phyloP scores from a whole-genome alignment of 1,140 invertebrate species.

The Drosophila bifasciata region DNA sequence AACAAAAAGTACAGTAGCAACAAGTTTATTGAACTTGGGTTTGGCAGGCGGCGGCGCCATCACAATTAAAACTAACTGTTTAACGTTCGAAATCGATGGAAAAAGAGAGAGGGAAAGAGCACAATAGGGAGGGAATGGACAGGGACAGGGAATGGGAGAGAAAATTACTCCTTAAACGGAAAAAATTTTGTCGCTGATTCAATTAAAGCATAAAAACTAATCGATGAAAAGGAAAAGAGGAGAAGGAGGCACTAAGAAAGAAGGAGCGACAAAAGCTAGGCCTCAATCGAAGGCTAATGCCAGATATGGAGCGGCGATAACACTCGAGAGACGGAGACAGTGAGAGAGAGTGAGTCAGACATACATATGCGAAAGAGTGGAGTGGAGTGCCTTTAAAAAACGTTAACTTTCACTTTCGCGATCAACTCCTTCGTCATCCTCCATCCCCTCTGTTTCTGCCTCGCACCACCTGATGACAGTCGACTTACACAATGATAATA shows the following conservation, averaged over 20 bases:
- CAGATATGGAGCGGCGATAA: constrained; percentile 7
- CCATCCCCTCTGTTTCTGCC: constrained; percentile 10
- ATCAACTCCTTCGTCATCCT: constrained; percentile 33
- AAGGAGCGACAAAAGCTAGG: constrained; percentile 30
- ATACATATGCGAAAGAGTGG: neutral
- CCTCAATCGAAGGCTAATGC: neutral
- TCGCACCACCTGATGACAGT: constrained; percentile 35
- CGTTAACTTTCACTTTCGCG: constrained; percentile 79
- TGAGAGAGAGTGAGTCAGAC: constrained; percentile 35
- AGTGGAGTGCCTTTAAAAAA: constrained; percentile 33
- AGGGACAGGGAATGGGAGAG: constrained; percentile 5
- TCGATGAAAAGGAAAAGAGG: neutral
- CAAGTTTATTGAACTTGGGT: constrained; percentile 72
- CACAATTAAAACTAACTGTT: constrained; percentile 77
- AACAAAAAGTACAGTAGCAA: constrained; percentile 2
- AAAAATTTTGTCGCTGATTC: constrained; percentile 66
- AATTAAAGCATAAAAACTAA: constrained; percentile 64
- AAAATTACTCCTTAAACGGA: constrained; percentile 55
- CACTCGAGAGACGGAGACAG: constrained; percentile 41
- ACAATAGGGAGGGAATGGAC: neutral
- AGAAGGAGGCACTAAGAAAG: no score
- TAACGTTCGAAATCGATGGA: constrained; percentile 41
- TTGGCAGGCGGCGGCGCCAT: constrained; percentile 62
- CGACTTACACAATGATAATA: constrained; percentile 66
- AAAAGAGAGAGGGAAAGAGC: constrained; percentile 6